These are phyloP conservation scores for Myotis lucifugus DNA, from an alignment of 2,113 vertebrate genomes.

Conservation along the genomic window DNA sequence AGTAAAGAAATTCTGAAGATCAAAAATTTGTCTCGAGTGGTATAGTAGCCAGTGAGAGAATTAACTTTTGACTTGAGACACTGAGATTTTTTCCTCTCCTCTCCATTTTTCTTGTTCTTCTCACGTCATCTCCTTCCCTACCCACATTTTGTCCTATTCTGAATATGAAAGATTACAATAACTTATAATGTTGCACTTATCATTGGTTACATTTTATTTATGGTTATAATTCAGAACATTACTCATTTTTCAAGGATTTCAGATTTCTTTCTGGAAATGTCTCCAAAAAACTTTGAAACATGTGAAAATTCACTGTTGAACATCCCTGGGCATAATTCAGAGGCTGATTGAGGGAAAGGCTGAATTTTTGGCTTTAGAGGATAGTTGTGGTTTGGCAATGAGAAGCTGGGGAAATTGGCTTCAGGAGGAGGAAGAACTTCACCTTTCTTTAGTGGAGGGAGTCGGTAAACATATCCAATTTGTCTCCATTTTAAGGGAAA, in stretches of 20 bases:
- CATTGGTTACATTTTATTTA: slow-evolving; percentile 27
- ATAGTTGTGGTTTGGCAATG: neutral
- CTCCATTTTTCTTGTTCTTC: neutral
- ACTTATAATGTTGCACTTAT: slow-evolving; percentile 45
- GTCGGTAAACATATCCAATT: slow-evolving; percentile 57
- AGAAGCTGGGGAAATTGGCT: slow-evolving; percentile 74
- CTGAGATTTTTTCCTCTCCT: neutral
- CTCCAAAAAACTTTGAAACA: slow-evolving; percentile 78
- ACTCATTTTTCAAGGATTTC: slow-evolving; percentile 44
- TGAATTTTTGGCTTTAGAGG: neutral
- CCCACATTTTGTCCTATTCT: neutral
- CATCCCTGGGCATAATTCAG: slow-evolving; percentile 79
- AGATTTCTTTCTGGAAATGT: neutral
- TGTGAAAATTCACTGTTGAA: slow-evolving; percentile 57
- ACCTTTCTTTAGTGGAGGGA: slow-evolving; percentile 73
- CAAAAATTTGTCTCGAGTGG: neutral
- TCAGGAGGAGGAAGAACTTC: slow-evolving; percentile 79
- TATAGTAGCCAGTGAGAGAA: neutral
- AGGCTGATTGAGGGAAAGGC: slow-evolving; percentile 71
- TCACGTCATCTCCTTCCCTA: neutral
- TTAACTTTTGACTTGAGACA: neutral
- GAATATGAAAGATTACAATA: neutral
- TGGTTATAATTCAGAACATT: slow-evolving; percentile 38
- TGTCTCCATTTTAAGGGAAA: neutral
- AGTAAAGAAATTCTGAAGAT: neutral